Conservation (phyloP, 2,797 vertebrate species). For the Echeneis naucrates region DNA sequence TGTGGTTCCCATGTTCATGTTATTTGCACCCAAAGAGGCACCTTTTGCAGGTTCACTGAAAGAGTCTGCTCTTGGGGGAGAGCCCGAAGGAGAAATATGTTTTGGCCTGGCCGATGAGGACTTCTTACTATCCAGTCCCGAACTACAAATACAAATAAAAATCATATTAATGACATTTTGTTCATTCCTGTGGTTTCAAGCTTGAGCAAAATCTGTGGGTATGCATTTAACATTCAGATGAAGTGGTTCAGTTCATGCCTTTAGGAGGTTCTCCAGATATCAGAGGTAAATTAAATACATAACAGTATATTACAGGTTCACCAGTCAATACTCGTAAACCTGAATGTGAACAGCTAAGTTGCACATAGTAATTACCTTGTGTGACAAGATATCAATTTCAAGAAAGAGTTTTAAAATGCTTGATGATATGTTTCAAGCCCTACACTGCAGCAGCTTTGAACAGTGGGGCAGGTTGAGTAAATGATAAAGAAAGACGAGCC, state of each 20-base stretch:
- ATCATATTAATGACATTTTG: not conserved
- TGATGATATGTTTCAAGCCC: not conserved
- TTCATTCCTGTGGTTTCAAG: not conserved
- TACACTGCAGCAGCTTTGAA: not conserved
- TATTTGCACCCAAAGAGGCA: conserved; percentile 38
- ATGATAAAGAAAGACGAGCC: conserved; percentile 37
- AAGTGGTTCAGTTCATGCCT: not conserved
- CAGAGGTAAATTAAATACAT: not conserved
- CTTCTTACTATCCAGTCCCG: conserved; percentile 59
- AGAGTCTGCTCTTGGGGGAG: conserved; percentile 58
- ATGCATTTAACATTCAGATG: not conserved
- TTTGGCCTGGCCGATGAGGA: conserved; percentile 57
- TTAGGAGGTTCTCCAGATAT: not conserved
- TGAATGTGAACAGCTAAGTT: not conserved
- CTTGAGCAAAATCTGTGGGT: not conserved
- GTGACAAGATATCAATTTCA: not conserved
- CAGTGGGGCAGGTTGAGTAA: not conserved
- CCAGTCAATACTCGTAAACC: not conserved
- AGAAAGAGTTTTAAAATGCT: not conserved
- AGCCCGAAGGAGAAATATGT: conserved; percentile 56
- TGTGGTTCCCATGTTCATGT: conserved; percentile 28
- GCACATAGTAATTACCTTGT: too few relatives aligned
- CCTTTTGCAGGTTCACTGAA: conserved; percentile 55
- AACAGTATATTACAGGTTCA: not conserved
- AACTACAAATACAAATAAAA: conserved; percentile 49